phyloP scores from a whole-genome alignment of 92 coral and sea anemone genomes.

The Palythoa heliodiscus region DNA sequence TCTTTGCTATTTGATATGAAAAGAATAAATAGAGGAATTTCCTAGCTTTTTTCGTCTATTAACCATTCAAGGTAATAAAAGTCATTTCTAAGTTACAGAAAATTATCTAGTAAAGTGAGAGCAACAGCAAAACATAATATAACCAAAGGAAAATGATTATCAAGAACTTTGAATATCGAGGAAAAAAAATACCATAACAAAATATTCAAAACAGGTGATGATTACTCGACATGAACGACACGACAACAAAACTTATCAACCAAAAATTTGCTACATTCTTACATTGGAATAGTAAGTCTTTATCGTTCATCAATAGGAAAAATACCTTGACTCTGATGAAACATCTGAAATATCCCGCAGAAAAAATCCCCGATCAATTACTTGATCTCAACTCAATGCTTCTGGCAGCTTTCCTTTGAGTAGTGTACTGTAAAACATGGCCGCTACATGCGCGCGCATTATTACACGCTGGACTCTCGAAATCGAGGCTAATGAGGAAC shows the following conservation, averaged over 20 bases:
- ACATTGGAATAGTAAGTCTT: not conserved
- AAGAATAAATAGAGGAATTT: slow-evolving; percentile 24
- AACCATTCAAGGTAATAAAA: not conserved
- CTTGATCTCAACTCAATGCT: not conserved
- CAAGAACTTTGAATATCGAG: not conserved
- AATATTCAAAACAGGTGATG: slow-evolving; percentile 42
- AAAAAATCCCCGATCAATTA: not conserved
- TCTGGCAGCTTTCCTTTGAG: not conserved
- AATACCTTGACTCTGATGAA: slow-evolving; percentile 4
- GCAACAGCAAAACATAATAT: not conserved
- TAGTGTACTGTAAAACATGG: slow-evolving; percentile 16
- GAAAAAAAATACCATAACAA: not conserved
- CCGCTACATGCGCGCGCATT: slow-evolving; percentile 33
- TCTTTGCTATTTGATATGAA: not conserved
- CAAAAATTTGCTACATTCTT: not conserved
- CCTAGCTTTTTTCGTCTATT: not conserved
- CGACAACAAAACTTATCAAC: slow-evolving; percentile 49
- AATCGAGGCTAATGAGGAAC: slow-evolving; percentile 13
- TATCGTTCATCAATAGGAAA: not conserved
- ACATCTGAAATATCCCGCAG: not conserved
- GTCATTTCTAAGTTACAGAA: not conserved
- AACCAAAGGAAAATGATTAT: not conserved
- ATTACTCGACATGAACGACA: slow-evolving; percentile 54
- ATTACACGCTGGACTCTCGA: slow-evolving; percentile 19
- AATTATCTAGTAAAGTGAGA: not conserved